Evolutionary conservation across 2,888 invertebrate genomes (phyloP).

Genomic region (Cosmia trapezina): DNA sequence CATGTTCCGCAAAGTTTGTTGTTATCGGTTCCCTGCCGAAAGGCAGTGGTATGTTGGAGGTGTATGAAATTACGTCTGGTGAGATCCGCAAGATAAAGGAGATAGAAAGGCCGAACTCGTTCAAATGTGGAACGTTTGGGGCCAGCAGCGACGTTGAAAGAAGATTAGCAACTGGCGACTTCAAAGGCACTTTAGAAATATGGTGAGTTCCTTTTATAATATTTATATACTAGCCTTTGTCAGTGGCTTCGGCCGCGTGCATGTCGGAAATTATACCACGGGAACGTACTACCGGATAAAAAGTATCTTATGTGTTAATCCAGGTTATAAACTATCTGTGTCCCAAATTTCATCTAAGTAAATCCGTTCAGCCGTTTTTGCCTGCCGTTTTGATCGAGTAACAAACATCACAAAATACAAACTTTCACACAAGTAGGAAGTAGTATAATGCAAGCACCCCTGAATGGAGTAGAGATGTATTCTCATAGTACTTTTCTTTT

Average conservation of each 20-base stretch:
- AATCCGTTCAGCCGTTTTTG: background rate
- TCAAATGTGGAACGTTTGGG: slow-evolving; percentile 98
- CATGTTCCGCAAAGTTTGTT: slow-evolving; percentile 97
- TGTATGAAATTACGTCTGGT: slow-evolving; percentile 94
- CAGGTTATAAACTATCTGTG: background rate
- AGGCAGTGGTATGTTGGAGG: slow-evolving; percentile 96
- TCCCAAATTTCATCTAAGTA: background rate
- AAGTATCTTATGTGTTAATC: background rate
- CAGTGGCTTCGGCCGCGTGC: background rate
- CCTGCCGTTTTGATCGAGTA: too few species aligned
- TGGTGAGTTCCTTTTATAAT: slow-evolving; percentile 90
- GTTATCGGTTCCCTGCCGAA: slow-evolving; percentile 96
- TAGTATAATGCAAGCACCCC: background rate
- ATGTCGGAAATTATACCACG: background rate
- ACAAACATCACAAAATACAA: background rate
- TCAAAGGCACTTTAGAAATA: slow-evolving; percentile 95
- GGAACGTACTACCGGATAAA: background rate
- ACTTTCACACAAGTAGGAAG: too few species aligned
- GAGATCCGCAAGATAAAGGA: slow-evolving; percentile 93
- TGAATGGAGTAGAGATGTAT: background rate
- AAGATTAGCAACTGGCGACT: slow-evolving; percentile 97
- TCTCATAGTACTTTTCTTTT: background rate
- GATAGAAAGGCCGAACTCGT: slow-evolving; percentile 94
- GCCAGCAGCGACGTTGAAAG: slow-evolving; percentile 95
- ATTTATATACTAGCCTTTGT: background rate